Evolutionary conservation across 1,140 invertebrate genomes (phyloP).

Genomic region (Saccostrea cuccullata): DNA sequence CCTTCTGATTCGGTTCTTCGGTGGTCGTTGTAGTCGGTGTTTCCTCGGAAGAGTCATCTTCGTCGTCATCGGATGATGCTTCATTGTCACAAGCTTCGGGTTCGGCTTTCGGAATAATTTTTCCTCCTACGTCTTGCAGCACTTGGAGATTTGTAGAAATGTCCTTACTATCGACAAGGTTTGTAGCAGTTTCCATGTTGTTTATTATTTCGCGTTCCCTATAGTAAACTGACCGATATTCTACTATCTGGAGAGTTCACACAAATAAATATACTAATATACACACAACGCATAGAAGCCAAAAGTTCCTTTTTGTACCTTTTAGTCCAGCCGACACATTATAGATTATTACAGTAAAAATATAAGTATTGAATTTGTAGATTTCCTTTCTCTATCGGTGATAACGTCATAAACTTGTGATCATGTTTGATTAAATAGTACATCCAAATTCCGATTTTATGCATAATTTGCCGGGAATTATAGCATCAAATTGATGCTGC

Average conservation of each 20-base stretch:
- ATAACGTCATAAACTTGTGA: slow-evolving; percentile 47
- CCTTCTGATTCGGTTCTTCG: slow-evolving; percentile 54
- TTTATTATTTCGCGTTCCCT: slow-evolving; percentile 51
- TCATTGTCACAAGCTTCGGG: slow-evolving; percentile 48
- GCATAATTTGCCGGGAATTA: slow-evolving; percentile 55
- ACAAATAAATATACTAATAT: slow-evolving; percentile 45
- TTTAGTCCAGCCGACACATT: slow-evolving; percentile 26
- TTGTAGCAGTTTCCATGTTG: slow-evolving; percentile 29
- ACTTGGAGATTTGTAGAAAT: slow-evolving; percentile 34
- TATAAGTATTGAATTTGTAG: slow-evolving; percentile 20
- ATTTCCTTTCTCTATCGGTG: slow-evolving; percentile 41
- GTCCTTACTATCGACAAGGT: slow-evolving; percentile 32
- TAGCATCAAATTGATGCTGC: slow-evolving; percentile 25
- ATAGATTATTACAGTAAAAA: slow-evolving; percentile 28
- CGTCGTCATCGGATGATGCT: slow-evolving; percentile 44
- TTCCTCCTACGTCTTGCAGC: slow-evolving; percentile 37
- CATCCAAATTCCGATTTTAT: slow-evolving; percentile 47
- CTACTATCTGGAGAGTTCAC: slow-evolving; percentile 41
- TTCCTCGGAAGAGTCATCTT: slow-evolving; percentile 45
- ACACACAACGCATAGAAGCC: slow-evolving; percentile 39
- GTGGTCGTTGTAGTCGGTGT: slow-evolving; percentile 48
- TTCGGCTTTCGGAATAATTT: slow-evolving; percentile 51
- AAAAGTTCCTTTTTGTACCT: slow-evolving; percentile 8
- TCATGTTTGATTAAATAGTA: slow-evolving; percentile 46
- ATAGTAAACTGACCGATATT: slow-evolving; percentile 53